A percentile compares a stretch with the other conserved stretches of the same genome.
Evolutionary conservation across 1,140 invertebrate genomes (phyloP).

Genomic region (Amyelois transitella): DNA sequence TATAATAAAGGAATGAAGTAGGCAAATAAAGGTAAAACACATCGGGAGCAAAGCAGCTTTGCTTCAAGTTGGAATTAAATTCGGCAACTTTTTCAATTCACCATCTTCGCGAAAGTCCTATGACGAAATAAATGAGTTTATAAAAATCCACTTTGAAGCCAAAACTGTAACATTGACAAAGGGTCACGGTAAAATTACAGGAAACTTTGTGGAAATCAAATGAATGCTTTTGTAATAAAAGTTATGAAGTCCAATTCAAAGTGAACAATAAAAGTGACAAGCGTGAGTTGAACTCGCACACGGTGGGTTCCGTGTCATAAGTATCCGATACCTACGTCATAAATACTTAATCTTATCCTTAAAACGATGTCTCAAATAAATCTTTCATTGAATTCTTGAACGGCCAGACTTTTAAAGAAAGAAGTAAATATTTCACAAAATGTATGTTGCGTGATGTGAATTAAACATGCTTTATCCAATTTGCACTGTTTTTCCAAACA

Average conservation of each 20-base stretch:
- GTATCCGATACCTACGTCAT: no score
- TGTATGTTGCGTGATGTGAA: background rate
- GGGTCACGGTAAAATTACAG: background rate
- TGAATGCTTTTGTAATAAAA: background rate
- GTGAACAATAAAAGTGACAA: no score
- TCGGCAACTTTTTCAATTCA: slow-evolving; percentile 56
- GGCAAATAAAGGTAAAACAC: slow-evolving; percentile 7
- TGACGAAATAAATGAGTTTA: slow-evolving; percentile 52
- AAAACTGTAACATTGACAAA: slow-evolving; percentile 3
- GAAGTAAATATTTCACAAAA: background rate
- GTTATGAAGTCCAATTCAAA: background rate
- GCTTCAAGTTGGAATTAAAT: slow-evolving; percentile 23
- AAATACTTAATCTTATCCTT: no score
- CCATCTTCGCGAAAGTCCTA: slow-evolving; percentile 37
- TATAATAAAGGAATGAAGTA: slow-evolving; percentile 4
- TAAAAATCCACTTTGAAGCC: slow-evolving; percentile 17
- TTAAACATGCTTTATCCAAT: background rate
- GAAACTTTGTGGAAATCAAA: background rate
- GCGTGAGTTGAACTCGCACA: no score
- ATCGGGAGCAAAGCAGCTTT: slow-evolving; percentile 3
- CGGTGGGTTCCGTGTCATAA: no score
- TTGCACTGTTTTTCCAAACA: background rate
- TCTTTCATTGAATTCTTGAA: no score
- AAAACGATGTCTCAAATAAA: no score
- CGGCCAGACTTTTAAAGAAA: background rate